Evolutionary conservation across 2,113 vertebrate genomes (phyloP), one percentile per base, ranked within the genome.

Genomic region (Eulacestoma nigropectus): DNA sequence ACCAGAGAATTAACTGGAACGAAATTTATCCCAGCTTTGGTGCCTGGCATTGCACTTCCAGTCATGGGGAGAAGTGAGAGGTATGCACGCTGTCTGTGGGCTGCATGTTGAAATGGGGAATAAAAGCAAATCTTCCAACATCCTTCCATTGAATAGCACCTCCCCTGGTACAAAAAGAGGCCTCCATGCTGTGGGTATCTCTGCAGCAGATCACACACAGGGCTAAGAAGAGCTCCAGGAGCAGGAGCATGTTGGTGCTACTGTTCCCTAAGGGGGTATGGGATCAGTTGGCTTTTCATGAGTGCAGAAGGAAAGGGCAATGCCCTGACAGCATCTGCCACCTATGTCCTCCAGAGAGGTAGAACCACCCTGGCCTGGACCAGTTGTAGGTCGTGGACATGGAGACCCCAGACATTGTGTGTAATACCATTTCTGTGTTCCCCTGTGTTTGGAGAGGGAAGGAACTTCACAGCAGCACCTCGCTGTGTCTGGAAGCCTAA

Each of bases 261-360:
- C 57, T 41, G 21, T 14, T 63, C 13, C 11, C 15, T 32, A 7
- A 20, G 26, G 8, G 8, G 4, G 0, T 73, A 1, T 25, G 27
- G n/a, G 30, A 29, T 26, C 16, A 30, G 27, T 27, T 74, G 52
- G 20, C 47, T 83, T 60, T n/a, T 56, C 33, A 9, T 37, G 42
- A n/a, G 20, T 20, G 37, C 10, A 4, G 32, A 52, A 63, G 49
- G 26, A 30, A 77, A 59, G 22, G 12, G 2, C 42, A 18, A 29
- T 70, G 47, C 21, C 32, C 8, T 46, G 15, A 19, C 0, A 2
- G 59, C 7, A 9, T 87, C 13, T 53, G 50, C 22, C 13, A 23
- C 26, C 9, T 57, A 0, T 39, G 14, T n/a, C 37, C 56, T 84
- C 49, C 42, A 32, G 18, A 80, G 46, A 60, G 33, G 14, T 4